Evolutionary conservation across 2,113 vertebrate species (phyloP), one percentile per base, ranked within the genome.

Genomic region (Protobothrops mucrosquamatus): DNA sequence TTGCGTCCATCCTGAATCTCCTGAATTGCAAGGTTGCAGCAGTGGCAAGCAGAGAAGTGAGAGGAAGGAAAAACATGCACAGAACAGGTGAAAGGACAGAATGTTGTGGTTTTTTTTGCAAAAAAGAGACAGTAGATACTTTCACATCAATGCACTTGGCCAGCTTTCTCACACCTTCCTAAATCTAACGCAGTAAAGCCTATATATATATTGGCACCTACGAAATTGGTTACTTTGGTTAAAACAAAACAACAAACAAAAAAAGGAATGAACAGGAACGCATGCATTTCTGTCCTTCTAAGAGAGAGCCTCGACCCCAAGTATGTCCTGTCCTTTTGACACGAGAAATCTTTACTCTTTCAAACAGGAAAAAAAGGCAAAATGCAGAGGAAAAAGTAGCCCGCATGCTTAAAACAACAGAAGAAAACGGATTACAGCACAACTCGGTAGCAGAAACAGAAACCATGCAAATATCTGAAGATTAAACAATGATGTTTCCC

Each of bases 1-100:
- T 98, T 98, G 96, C 98, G 98, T 95, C 97, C 98, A 95, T 99
- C 99, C 98, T 97, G 97, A 96, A 97, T 96, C 96, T 99, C 99
- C 98, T 99, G 98, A 96, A 97, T 97, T 97, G 98, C 97, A 97
- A 97, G 93, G 97, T 97, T 97, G 97, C 96, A 97, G 97, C 96
- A 95, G 92, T 91, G 96, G 97, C 95, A 98, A 97, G 97, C 96
- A 95, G 96, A 95, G 96, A 96, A 94, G 97, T 93, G 97, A 97
- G 92, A 95, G 96, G 29, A 6, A 29, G 61, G 3, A 96, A 96
- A 97, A 97, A 97, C 96, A 97, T 98, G 98, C 97, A 98, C 96
- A 98, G 96, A 98, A 98, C 94, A 98, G 94, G 96, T 98, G 96
- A 98, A 97, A 98, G 97, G 96, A 97, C 90, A 97, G 97, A 97